Base-by-base conservation (phyloP, 1,140 invertebrate genomes). In the Bombus polaris region DNA sequence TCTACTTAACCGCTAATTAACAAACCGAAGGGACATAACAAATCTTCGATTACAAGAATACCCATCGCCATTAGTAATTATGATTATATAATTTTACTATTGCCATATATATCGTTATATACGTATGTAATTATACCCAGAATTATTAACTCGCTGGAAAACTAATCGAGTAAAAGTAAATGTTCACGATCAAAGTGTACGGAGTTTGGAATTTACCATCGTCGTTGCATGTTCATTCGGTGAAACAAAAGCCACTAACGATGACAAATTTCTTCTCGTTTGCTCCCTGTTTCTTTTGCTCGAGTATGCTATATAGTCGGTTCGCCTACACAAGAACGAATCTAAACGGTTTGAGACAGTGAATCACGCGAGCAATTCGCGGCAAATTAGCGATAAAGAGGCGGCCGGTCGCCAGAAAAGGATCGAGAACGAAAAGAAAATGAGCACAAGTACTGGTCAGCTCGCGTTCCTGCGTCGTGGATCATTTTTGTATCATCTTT, bases 231-330 rank as follows among this genome's bases (percentile, higher is more conserved):
- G 13, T n/a, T 6, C 25, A 4, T 18, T n/a, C 22, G 47, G 32
- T 13, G 44, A 35, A 25, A 57, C 18, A 75, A 47, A 75, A 57
- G 73, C 32, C 47, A 8, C 32, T 75, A 75, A 75, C 73, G 47
- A 75, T 75, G 73, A 75, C 73, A 75, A 75, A 75, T 75, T 75
- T 75, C 73, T 57, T 75, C 73, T 75, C 73, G 73, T 75, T 75
- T 53, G 32, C 22, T 37, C n/a, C 10, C 22, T 22, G 47, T 15
- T 53, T 57, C 25, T 75, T 75, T 35, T 2, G n/a, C 47, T 4
- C 28, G 28, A 57, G 47, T 37, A 15, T 37, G 44, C 47, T 28
- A 75, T 28, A 75, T 44, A 12, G 42, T 10, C 15, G 4, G 44
- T 10, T 74, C 72, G 72, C 73, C 73, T 75, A 75, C 73, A 28